Evolutionary conservation across 2,113 vertebrate species (phyloP).

Genomic region (Bothrops jararaca): DNA sequence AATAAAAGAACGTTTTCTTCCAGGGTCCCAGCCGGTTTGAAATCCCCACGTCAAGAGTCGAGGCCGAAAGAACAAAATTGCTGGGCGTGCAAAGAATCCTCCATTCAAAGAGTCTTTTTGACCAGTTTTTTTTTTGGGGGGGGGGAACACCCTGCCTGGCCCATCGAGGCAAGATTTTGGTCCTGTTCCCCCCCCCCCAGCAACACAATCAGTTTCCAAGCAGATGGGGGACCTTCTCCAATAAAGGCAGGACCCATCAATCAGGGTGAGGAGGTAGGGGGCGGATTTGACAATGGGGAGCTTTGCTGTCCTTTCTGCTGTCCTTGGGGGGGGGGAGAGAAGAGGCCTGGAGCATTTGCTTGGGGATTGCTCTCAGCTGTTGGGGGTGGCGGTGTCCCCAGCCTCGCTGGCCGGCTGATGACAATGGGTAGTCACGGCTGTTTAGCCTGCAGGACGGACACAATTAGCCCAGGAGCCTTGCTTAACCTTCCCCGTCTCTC

Average conservation of each 20-base stretch:
- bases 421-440: slow-evolving; percentile 42
- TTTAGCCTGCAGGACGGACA: slow-evolving; percentile 47
- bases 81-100: not conserved
- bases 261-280: not conserved
- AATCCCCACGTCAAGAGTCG: not conserved
- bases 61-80: not conserved
- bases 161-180: not conserved
- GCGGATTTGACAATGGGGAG: slow-evolving; percentile 19
- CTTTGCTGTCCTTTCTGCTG: slow-evolving; percentile 26
- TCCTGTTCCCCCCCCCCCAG: not conserved
- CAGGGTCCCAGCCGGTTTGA: not conserved
- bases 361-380: slow-evolving; percentile 50
- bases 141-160: no score
- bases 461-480: slow-evolving; percentile 57
- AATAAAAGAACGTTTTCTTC: no score
- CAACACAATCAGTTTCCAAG: not conserved
- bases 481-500: slow-evolving; percentile 26
- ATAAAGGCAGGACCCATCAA: not conserved
- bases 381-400: slow-evolving; percentile 55
- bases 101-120: not conserved
- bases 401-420: not conserved
- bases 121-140: not conserved
- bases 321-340: not conserved
- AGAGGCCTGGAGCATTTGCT: not conserved
- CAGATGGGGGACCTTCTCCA: not conserved